These are phyloP conservation scores for Ispidina picta DNA, from an alignment of 2,797 vertebrate species.

Conservation along the genomic window DNA sequence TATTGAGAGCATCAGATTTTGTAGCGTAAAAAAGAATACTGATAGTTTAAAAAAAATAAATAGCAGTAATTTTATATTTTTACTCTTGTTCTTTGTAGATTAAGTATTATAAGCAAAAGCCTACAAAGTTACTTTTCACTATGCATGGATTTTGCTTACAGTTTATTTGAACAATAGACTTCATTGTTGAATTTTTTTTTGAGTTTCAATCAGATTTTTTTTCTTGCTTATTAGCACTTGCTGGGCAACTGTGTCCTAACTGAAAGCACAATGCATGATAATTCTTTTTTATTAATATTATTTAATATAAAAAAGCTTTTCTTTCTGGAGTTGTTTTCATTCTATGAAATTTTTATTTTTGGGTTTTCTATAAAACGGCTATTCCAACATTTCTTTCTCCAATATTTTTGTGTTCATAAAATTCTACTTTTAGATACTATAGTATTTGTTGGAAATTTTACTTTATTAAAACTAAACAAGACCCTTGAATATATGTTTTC, in stretches of 20 bases:
- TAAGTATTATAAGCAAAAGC: constrained; percentile 23
- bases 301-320: background rate
- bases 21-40: background rate
- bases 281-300: background rate
- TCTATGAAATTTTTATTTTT: constrained; percentile 4
- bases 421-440: background rate
- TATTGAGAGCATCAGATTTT: constrained; percentile 30
- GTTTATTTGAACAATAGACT: constrained; percentile 3
- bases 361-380: background rate
- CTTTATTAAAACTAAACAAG: background rate
- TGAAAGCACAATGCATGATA: constrained; percentile 25
- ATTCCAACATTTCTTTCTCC: background rate
- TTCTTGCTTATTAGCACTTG: background rate
- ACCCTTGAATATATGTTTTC: background rate
- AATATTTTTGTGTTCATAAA: background rate
- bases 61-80: constrained; percentile 8
- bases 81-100: background rate
- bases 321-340: background rate
- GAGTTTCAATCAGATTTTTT: background rate
- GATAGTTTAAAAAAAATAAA: background rate
- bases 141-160: constrained; percentile 44
- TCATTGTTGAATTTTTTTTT: background rate
- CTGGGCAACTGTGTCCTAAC: background rate
- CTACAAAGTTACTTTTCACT: constrained; percentile 12
- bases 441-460: background rate